Evolutionary conservation across 2,797 vertebrate species (phyloP), one percentile per base, ranked within the genome.

Genomic region (Cryptoblepharus egeriae): DNA sequence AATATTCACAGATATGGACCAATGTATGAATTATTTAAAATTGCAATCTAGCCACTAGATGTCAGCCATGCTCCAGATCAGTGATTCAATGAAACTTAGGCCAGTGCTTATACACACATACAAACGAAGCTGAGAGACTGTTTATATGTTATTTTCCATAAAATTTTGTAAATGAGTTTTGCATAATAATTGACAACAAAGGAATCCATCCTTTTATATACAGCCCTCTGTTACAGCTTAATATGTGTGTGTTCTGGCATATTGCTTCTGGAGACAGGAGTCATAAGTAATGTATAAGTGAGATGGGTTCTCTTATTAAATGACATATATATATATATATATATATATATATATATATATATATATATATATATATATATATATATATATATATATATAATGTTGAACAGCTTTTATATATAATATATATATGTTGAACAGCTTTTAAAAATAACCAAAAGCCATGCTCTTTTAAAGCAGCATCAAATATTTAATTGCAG

Each of bases 11-110:
- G 22, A 58, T 58, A 11, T 55, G 35, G 35, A 39, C 24, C 24
- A 8, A 55, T 61, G 24, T 57, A 28, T 32, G 5, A 35, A 61
- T 15, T 52, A 16, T 52, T 28, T 35, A 24, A 30, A 49, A 58
- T 42, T 52, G 60, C 2, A 65, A n/a, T 55, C 12, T 87, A 35
- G 78, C 92, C 93, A 28, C 91, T 93, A 93, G 93, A 85, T 91
- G 93, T 90, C 93, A 87, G 65, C 39, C 64, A 83, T 45, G 30
- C 52, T 82, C 87, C 1, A 32, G 45, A 0, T 32, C 30, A 0
- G 6, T 0, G 42, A 32, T 79, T 67, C 63, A 18, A 15, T 15
- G 11, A 28, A 69, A 1, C 20, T 64, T 3, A 2, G 16, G 32
- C 39, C 58, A 49, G 7, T 58, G 30, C 1, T 2, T 13, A 12